phyloP scores from a whole-genome alignment of 2,888 invertebrate genomes.

The Mythimna albipuncta region DNA sequence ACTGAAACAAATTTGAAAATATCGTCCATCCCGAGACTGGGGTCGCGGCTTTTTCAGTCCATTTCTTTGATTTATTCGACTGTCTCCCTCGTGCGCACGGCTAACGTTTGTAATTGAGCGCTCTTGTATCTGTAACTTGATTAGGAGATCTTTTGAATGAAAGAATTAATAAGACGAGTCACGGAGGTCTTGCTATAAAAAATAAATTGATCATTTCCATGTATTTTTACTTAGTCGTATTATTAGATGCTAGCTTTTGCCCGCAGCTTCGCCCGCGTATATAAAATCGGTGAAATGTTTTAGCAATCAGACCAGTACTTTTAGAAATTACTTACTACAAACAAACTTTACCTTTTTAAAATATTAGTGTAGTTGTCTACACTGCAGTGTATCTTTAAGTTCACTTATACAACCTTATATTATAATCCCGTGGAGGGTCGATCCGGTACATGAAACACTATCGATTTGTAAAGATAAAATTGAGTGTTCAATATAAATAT shows the following conservation, averaged over 20 bases:
- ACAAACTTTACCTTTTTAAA: no score
- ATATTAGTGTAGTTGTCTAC: no score
- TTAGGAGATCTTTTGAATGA: constrained; percentile 31
- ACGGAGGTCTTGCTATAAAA: neutral
- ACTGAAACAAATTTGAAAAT: constrained; percentile 59
- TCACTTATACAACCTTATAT: no score
- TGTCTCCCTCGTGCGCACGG: constrained; percentile 40
- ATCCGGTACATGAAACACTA: no score
- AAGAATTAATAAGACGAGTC: constrained; percentile 3
- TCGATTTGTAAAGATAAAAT: no score
- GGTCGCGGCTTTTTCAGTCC: constrained; percentile 56
- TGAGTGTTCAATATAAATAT: no score
- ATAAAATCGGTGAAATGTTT: no score
- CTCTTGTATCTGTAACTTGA: constrained; percentile 48
- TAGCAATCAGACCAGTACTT: no score
- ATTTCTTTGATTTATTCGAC: constrained; percentile 63
- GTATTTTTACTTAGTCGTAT: neutral
- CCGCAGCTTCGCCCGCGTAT: no score
- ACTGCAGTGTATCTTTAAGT: no score
- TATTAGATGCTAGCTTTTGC: neutral
- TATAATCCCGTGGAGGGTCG: no score
- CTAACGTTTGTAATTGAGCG: constrained; percentile 49
- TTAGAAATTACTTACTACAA: no score
- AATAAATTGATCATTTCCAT: neutral
- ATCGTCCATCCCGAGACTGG: constrained; percentile 35